Base-by-base conservation (phyloP, 37 sponge, comb jelly and placozoan species). In the Spongilla lacustris region DNA sequence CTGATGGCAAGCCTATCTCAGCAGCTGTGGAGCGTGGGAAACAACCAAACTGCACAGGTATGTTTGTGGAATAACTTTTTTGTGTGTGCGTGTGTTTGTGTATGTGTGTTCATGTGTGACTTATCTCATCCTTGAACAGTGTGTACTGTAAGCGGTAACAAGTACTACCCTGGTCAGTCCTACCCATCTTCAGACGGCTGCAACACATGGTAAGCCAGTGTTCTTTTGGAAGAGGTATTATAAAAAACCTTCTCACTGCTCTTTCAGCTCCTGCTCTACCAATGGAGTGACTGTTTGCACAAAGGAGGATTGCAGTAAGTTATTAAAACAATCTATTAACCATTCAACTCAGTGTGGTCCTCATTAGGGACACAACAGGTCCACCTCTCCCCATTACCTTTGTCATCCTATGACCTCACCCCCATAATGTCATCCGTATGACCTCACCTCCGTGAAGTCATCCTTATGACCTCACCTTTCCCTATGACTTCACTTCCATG, bases 161-260 rank as follows among this genome's bases (percentile, higher is more conserved):
- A 12, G 13, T 84, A 89, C 66, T 34, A 50, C 9, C 50, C 70
- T 35, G 90, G 90, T 0, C 66, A 79, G 24, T 34, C 67, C 66
- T 89, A 75, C 67, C 71, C 69, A 22, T 36, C 87, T 4, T 21
- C 69, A 35, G 88, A 87, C 74, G 76, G 82, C 28, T 87, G 88
- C 75, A 87, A 87, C 36, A 33, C 25, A 17, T 87, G 88, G 88
- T 87, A 74, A 26, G 67, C 30, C 71, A 13, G 21, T 1, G 58
- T 58, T 3, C 3, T 41, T 6, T 41, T 41, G 3, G 41, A 3
- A 41, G 41, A 6, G 19, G 19, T 17, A 14, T 17, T 58, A 58
- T 19, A 1, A 58, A 58, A 58, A 17, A 14, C 12, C 19, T 58
- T 58, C 1, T 58, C 58, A 58, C 58, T 58, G 0, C 58, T 58